phyloP scores from a whole-genome alignment of 1,140 invertebrate species.

The Aphaenogaster rudis region DNA sequence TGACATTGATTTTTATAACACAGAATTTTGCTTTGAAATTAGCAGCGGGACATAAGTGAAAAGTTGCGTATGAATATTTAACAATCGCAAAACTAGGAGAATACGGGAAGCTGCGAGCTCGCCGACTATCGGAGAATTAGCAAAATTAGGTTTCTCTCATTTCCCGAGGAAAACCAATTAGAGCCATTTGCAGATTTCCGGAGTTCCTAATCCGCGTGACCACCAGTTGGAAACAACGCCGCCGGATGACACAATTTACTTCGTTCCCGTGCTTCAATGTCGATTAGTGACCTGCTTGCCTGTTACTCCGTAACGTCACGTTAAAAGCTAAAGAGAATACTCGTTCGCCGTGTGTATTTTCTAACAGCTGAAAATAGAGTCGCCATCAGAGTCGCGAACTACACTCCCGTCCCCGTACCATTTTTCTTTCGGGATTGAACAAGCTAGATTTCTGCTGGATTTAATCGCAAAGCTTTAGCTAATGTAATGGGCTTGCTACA shows the following conservation, averaged over 20 bases:
- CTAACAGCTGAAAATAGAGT: constrained; percentile 28
- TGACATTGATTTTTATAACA: not conserved
- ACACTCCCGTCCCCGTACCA: not conserved
- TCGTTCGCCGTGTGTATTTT: constrained; percentile 50
- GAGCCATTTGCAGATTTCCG: constrained; percentile 79
- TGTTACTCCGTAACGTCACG: constrained; percentile 33
- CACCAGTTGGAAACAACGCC: constrained; percentile 71
- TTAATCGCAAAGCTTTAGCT: constrained; percentile 51
- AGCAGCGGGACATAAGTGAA: not conserved
- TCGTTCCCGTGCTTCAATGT: constrained; percentile 50
- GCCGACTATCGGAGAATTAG: constrained; percentile 75
- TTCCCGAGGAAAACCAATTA: constrained; percentile 77
- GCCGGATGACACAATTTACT: constrained; percentile 72
- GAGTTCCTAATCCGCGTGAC: constrained; percentile 74
- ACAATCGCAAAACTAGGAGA: not conserved
- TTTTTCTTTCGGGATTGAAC: constrained; percentile 28
- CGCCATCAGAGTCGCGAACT: not conserved
- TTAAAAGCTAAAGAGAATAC: constrained; percentile 34
- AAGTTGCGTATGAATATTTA: constrained; percentile 28
- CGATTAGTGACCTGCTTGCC: constrained; percentile 64
- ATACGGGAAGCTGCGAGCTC: not conserved
- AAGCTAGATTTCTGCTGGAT: constrained; percentile 26
- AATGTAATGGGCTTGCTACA: constrained; percentile 25
- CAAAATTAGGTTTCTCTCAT: constrained; percentile 79
- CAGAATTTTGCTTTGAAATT: not conserved